Evolutionary conservation across 2,113 vertebrate genomes (phyloP), one percentile per base, ranked within the genome.

Genomic region (Pseudonaja textilis): DNA sequence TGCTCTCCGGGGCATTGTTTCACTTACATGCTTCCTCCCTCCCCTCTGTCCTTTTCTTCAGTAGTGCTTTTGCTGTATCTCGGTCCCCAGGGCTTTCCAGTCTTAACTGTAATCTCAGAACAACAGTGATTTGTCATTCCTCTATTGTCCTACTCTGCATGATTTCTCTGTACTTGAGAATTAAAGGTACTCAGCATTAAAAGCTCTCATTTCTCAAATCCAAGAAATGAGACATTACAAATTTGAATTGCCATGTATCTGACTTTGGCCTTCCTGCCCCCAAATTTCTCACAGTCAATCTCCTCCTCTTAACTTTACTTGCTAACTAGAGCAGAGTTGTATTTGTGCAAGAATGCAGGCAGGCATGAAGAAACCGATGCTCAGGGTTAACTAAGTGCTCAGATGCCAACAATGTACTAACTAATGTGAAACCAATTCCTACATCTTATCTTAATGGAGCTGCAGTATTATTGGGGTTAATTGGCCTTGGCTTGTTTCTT

Each of bases 121-220:
- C 74, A 91, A 56, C 69, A 55, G 45, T 42, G 29, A 42, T 45
- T 54, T 89, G 93, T 85, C 74, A n/a, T 23, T 89, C 34, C 55
- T 90, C 42, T 91, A 89, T 64, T 85, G 54, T 85, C n/a, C 55
- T 50, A 25, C 57, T 91, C 50, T 18, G 26, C 20, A 26, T 14
- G 42, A 89, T 91, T 91, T 34, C 29, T 91, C 89, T 59, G 56
- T 85, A 85, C 91, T 59, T 52, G 87, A 86, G 89, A 85, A 89
- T 89, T 89, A 91, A 85, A 89, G 54, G 34, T 64, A 61, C 14
- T 59, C 16, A 42, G 10, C 23, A 45, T 64, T 52, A 50, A 89
- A 52, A 10, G 42, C 5, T n/a, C 4, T 9, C 50, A 5, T 55
- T 85, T 29, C 47, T 90, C 45, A 59, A 81, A 91, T 50, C 45